Base-by-base conservation (phyloP, 2,113 vertebrate genomes). In the Gasterosteus aculeatus region DNA sequence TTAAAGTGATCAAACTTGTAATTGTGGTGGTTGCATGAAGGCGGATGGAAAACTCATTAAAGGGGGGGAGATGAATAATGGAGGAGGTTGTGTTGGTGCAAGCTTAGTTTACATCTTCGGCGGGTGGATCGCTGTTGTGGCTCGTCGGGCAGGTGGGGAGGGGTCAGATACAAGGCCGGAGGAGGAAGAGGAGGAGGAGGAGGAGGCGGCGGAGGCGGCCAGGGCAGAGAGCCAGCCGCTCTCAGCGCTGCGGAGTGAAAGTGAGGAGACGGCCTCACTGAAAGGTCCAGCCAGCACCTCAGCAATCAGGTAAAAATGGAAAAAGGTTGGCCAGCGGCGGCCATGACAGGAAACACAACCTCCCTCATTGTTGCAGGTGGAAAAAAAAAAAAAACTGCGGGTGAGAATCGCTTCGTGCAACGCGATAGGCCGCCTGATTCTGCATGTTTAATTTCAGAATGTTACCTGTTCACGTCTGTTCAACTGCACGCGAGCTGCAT, bases 31-130 rank as follows among this genome's bases (percentile, higher is more conserved):
- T 86, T 84, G 74, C 85, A 87, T 77, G 82, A 77, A 91, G 90
- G 85, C 89, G 87, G 83, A 93, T 90, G 93, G 93, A 93, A 94
- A 95, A 93, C 89, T 94, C 92, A 94, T 94, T 93, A 94, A 92
- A 85, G 82, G 38, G 29, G 69, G 22, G 58, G 35, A 62, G 84
- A 92, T 95, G 86, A 92, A 94, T 94, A 93, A 94, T 95, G 88
- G 46, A 93, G 80, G 82, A 93, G 88, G 83, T 82, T 49, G 72
- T 81, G 88, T 83, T 84, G 82, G 85, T 87, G 88, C 83, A 77
- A 90, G 92, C 87, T 94, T 85, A 69, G 90, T 88, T 94, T 94
- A 92, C 93, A 92, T 90, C 92, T 92, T 89, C 61, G 38, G 71
- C 81, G 77, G 79, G 78, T 62, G 73, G 66, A 72, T 66, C 10